phyloP scores from a whole-genome alignment of 2,888 invertebrate genomes.

The Epinotia demarniana region DNA sequence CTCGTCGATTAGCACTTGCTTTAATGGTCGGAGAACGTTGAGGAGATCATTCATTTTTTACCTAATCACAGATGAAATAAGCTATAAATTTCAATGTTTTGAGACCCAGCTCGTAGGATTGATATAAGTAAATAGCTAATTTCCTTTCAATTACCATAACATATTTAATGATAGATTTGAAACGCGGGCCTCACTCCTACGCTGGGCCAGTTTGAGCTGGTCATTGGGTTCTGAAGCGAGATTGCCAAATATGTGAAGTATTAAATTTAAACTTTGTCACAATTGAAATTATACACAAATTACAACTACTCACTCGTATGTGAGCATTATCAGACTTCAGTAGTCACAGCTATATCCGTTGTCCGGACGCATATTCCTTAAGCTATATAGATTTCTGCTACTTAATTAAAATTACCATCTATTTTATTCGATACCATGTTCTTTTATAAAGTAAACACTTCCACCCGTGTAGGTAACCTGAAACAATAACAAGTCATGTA shows the following conservation, averaged over 20 bases:
- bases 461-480: conserved; percentile 8
- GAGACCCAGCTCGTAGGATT: no score
- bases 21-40: no score
- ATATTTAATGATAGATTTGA: no score
- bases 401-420: conserved; percentile 8
- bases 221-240: no score
- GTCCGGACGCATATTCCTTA: not conserved
- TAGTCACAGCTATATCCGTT: conserved; percentile 18
- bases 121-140: no score
- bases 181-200: no score
- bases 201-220: no score
- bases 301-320: not conserved
- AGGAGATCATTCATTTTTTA: no score
- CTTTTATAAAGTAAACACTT: conserved; percentile 19
- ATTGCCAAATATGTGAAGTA: not conserved
- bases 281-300: not conserved
- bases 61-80: no score
- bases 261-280: not conserved
- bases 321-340: conserved; percentile 23
- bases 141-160: no score
- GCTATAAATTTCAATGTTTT: no score
- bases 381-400: conserved; percentile 1
- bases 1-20: no score
- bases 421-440: conserved; percentile 19
- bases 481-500: conserved; percentile 1